Evolutionary conservation across 2,888 invertebrate genomes (phyloP), one percentile per base, ranked within the genome.

Genomic region (Agrochola lota): DNA sequence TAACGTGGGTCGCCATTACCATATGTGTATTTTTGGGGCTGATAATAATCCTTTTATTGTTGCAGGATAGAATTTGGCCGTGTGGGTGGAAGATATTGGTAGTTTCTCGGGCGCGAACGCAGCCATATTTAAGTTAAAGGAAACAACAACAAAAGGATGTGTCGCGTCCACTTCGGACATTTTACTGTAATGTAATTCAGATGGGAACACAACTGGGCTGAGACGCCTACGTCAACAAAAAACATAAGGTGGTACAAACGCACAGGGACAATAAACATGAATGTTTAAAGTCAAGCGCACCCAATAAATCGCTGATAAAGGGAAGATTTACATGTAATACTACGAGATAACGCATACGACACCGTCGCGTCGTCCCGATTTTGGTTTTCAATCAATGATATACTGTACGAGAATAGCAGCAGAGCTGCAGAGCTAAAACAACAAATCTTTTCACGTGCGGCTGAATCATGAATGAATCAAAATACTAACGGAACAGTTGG

Each of bases 261-360:
- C 84, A 88, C 81, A 83, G 84, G 81, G 89, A 91, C 91, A 93
- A 95, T 94, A 95, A 95, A 95, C 95, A 94, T 91, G 92, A 91
- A 93, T 92, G 94, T 94, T 93, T 93, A 88, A 92, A 92, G 90
- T 91, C 92, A 93, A 94, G 94, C 93, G 92, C 93, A 92, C 90
- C 91, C 95, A 95, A 96, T 96, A 96, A 96, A 96, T 95, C 88
- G 87, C 90, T 91, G 96, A 96, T 96, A 96, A 95, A 94, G 90
- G 71, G 83, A 92, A 93, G 93, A 93, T 94, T 94, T 94, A 94
- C 93, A 93, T 87, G 92, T 93, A 92, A 92, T 91, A 94, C 92
- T 89, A 92, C 91, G 88, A 91, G 94, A 94, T 94, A 95, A 93
- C 91, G 89, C 85, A 87, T 81, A 88, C 90, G 90, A 92, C 92